Evolutionary conservation across 2,113 vertebrate species (phyloP).

Genomic region (Craseonycteris thonglongyai): DNA sequence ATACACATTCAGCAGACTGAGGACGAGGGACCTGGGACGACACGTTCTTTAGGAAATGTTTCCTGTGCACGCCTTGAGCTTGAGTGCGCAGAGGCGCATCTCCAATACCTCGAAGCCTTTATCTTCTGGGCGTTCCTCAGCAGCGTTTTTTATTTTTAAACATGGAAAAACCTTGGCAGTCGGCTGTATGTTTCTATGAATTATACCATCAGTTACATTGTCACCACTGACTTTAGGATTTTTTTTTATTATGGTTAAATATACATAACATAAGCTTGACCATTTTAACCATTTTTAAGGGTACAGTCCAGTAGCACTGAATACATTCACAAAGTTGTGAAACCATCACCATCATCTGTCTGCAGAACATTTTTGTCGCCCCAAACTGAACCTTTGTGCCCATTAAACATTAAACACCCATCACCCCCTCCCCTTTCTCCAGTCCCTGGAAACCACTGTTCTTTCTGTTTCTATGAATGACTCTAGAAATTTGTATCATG

Average conservation of each 20-base stretch:
- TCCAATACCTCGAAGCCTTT: not conserved
- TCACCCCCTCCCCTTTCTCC: accelerated
- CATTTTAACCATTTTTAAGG: not conserved
- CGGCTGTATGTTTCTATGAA: not conserved
- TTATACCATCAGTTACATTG: too few species aligned
- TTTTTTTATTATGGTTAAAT: not conserved
- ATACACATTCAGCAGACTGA: not conserved
- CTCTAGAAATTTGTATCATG: not conserved
- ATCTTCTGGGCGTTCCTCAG: not conserved
- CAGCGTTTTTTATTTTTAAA: not conserved
- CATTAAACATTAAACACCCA: not conserved
- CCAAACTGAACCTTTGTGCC: not conserved
- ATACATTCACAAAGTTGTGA: not conserved
- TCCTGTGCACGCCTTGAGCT: not conserved
- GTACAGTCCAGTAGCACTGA: not conserved
- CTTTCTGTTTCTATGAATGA: not conserved
- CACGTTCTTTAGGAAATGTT: not conserved
- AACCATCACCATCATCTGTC: not conserved
- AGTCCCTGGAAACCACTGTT: not conserved
- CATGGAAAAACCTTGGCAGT: not conserved
- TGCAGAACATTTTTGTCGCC: not conserved
- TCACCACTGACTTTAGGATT: not conserved
- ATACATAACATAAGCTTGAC: not conserved
- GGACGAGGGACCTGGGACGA: not conserved
- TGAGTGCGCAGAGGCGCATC: accelerated